Base-by-base conservation (phyloP, 2,113 vertebrate species). In the Pollimyrus isidori region DNA sequence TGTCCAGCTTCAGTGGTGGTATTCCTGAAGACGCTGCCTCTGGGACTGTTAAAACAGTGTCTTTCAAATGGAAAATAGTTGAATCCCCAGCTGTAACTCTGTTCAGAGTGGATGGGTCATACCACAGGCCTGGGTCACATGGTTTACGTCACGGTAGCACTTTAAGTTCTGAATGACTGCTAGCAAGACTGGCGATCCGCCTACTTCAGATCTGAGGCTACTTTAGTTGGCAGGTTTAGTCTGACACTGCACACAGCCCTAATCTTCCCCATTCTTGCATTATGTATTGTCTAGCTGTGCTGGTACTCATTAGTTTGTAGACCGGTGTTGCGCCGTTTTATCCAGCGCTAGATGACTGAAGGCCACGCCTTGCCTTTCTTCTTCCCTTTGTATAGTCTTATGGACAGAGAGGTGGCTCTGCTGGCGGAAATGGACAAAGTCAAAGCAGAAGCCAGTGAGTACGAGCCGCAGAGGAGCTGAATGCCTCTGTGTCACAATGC, bases 341-440 rank as follows among this genome's bases (percentile, higher is more conserved):
- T 69, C 62, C 15, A 80, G 73, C 15, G 73, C 13, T 3, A 35
- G 35, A 35, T 56, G 3, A 42, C 2, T 45, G 30, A 62, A 4
- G 9, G 49, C 10, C 56, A 26, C n/a, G n/a, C 39, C 49, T 86
- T 35, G 23, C 13, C 26, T 46, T 46, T 86, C 17, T 45, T 53
- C 52, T 50, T 46, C 21, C 42, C 87, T 62, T 86, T 83, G 48
- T 91, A 21, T 92, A 99, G 98, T 94, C 96, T 99, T 83, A 99
- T 99, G 97, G 98, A 99, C 93, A 95, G 98, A 89, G 98, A 99
- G 94, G 98, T 99, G 90, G 95, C 97, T 10, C 93, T 99, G 69
- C 92, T 99, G 90, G 94, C 91, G 1, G 98, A 99, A 92, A 98
- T 99, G 98, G 98, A 99, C 94, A 98, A 98, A 96, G 98, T 99